These are phyloP conservation scores for Tyto alba DNA, from an alignment of 2,113 vertebrate species.

Conservation along the genomic window DNA sequence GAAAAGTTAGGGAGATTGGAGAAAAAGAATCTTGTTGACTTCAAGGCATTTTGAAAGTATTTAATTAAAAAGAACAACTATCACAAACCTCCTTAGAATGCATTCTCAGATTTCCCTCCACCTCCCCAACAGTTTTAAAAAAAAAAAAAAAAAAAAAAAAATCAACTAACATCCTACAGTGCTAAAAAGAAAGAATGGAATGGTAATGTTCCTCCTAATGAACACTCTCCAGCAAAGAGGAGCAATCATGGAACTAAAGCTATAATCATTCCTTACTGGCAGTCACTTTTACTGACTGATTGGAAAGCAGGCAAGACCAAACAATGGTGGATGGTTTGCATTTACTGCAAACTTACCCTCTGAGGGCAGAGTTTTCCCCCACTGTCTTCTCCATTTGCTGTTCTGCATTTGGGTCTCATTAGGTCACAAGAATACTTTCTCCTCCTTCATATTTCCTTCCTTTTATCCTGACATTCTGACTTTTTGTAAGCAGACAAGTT, in stretches of 20 bases:
- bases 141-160: neutral
- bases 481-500: neutral
- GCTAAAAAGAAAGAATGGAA: slow-evolving; percentile 34
- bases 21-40: slow-evolving; percentile 52
- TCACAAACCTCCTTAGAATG: neutral
- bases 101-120: neutral
- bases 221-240: slow-evolving; percentile 26
- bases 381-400: neutral
- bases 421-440: slow-evolving; percentile 15
- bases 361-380: neutral
- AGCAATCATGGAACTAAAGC: slow-evolving; percentile 43
- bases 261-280: slow-evolving; percentile 61
- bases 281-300: slow-evolving; percentile 15
- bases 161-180: slow-evolving; percentile 18
- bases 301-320: slow-evolving; percentile 35
- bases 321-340: slow-evolving; percentile 34
- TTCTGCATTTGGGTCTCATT: slow-evolving; percentile 23
- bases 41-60: slow-evolving; percentile 34
- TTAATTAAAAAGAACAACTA: slow-evolving; percentile 59
- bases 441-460: slow-evolving; percentile 17
- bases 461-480: slow-evolving; percentile 9
- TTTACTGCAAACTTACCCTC: slow-evolving; percentile 7
- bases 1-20: slow-evolving; percentile 48
- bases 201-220: slow-evolving; percentile 47
- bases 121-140: neutral